phyloP scores from a whole-genome alignment of 2,888 invertebrate genomes.

The Horisme vitalbata region DNA sequence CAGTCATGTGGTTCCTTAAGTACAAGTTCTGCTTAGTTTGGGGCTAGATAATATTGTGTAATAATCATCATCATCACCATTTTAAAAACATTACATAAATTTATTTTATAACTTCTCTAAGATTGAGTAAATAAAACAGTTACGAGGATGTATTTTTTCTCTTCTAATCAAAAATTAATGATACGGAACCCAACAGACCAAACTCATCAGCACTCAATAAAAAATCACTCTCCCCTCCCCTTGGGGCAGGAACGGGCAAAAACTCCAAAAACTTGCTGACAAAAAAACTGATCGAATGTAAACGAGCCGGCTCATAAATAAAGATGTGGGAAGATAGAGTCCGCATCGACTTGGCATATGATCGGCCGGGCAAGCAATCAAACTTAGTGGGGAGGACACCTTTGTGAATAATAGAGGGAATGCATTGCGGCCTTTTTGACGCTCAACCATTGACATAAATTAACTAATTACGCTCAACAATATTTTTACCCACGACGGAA shows the following conservation, averaged over 20 bases:
- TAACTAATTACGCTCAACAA: too few relatives aligned
- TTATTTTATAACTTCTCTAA: too few relatives aligned
- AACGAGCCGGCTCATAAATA: constrained; percentile 67
- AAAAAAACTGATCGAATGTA: constrained; percentile 60
- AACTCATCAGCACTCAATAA: constrained; percentile 18
- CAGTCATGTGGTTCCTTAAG: neutral
- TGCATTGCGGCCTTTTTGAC: constrained; percentile 11
- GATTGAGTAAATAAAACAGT: too few relatives aligned
- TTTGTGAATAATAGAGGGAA: constrained; percentile 37
- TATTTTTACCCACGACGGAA: too few relatives aligned
- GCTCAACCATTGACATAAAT: constrained; percentile 1
- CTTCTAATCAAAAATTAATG: too few relatives aligned
- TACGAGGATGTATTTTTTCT: too few relatives aligned
- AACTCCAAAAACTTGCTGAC: constrained; percentile 16
- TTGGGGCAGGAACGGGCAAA: constrained; percentile 14
- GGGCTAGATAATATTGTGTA: too few relatives aligned
- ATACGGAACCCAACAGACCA: neutral
- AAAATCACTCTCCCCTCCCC: constrained; percentile 18
- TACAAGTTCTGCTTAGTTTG: neutral
- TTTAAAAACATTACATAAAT: too few relatives aligned
- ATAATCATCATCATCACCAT: too few relatives aligned
- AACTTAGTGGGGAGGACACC: constrained; percentile 41
- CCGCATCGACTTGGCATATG: constrained; percentile 44
- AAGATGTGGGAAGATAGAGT: constrained; percentile 45
- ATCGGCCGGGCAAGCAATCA: constrained; percentile 67